Evolutionary conservation across 2,797 vertebrate genomes (phyloP).

Genomic region (Scolopax bukidnonensis): DNA sequence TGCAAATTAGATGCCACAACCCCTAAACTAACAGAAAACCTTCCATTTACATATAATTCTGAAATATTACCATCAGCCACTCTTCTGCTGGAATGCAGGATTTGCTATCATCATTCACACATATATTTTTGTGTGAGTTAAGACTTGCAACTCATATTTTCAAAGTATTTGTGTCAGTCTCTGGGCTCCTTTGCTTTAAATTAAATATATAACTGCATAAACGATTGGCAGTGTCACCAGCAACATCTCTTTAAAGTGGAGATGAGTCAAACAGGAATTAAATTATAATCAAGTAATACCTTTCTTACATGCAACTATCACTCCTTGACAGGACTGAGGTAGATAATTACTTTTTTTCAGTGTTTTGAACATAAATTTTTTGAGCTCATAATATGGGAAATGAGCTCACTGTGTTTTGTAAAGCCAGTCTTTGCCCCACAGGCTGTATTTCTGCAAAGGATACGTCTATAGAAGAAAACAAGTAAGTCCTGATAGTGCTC

Average conservation of each 20-base stretch:
- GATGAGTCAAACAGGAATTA: conserved; percentile 31
- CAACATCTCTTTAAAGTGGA: background rate
- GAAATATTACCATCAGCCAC: conserved; percentile 6
- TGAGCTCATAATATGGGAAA: background rate
- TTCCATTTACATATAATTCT: conserved; percentile 5
- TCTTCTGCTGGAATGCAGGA: conserved; percentile 18
- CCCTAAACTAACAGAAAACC: conserved; percentile 4
- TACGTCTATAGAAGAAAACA: background rate
- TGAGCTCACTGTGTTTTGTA: background rate
- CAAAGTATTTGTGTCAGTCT: conserved; percentile 43
- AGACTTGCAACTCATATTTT: conserved; percentile 58
- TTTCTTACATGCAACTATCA: background rate
- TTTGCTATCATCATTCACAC: conserved; percentile 50
- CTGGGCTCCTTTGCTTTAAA: conserved; percentile 27
- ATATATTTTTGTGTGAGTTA: conserved; percentile 53
- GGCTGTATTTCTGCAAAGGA: background rate
- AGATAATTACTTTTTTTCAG: background rate
- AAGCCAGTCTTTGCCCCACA: background rate
- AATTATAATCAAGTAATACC: conserved; percentile 8
- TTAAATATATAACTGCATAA: conserved; percentile 16
- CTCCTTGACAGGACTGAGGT: background rate
- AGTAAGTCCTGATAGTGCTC: background rate
- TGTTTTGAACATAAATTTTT: background rate
- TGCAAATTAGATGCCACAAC: conserved; percentile 12
- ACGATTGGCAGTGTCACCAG: conserved; percentile 37